Evolutionary conservation across 92 coral and sea anemone genomes (phyloP), one percentile per base, ranked within the genome.

Genomic region (Hydrozoanthus gracilis): DNA sequence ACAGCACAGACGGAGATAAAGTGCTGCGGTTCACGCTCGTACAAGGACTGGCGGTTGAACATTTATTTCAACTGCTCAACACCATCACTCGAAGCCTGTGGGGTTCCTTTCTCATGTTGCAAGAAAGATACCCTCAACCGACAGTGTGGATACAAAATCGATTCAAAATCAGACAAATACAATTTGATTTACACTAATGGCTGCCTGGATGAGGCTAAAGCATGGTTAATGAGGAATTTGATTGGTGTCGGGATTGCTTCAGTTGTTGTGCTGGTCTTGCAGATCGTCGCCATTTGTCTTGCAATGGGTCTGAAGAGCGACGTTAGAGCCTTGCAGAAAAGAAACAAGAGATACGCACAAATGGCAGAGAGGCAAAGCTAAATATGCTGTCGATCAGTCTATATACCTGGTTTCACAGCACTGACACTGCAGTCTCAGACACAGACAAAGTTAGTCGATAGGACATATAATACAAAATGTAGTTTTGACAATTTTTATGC

Each of bases 101-200:
- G 96, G 8, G 99, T 96, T 16, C 99, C 99, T 0, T 93, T 56
- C 65, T 93, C 99, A 6, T 96, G 99, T 74, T 96, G 99, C 80
- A 87, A 66, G 44, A 82, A 77, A 6, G 97, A 95, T 49, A 82
- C 51, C 13, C 60, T 82, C 2, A 96, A 96, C 84, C 90, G 98
- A 12, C 96, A 93, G 86, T 96, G 99, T 87, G 99, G 99, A 0
- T 93, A 80, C 55, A 92, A 93, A 2, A 79, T 93, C 4, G 58
- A 82, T 7, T 70, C 61, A 6, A 58, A 69, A 1, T 1, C 79
- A 6, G 54, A 83, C 2, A 88, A 80, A 15, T 51, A 68, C 61
- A 75, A 87, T 56, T 44, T 54, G 82, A 91, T 96, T 7, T 80
- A 87, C 68, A 88, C 77, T 1, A 80, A 91, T 5, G 99, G 99